A percentile compares a stretch with the other conserved stretches of the same genome.
Conservation (phyloP, 2,888 invertebrate species). For the Orgyia antiqua region DNA sequence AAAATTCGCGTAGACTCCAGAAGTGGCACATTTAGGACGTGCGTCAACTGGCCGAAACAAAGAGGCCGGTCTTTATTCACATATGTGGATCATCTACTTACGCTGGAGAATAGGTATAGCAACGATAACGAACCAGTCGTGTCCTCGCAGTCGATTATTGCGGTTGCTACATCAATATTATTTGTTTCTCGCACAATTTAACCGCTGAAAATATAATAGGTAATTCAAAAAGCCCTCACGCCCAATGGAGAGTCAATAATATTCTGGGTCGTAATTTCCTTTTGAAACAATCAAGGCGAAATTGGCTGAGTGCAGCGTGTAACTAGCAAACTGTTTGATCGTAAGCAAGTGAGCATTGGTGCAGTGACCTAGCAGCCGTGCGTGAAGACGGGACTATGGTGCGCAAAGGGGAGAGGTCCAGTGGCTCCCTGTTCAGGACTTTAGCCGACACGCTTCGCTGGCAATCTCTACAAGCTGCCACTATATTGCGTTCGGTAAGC, state of each 20-base stretch:
- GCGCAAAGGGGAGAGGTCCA: slow-evolving; percentile 66
- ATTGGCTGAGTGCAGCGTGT: slow-evolving; percentile 29
- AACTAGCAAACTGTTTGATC: slow-evolving; percentile 36
- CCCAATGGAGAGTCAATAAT: slow-evolving; percentile 22
- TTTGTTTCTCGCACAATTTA: slow-evolving; percentile 36
- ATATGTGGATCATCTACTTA: slow-evolving; percentile 53
- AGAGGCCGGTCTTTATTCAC: slow-evolving; percentile 58
- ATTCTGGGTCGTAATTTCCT: slow-evolving; percentile 31
- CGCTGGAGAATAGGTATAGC: slow-evolving; percentile 64
- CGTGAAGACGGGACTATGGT: slow-evolving; percentile 72
- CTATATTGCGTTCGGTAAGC: slow-evolving; percentile 55
- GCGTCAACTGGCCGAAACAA: slow-evolving; percentile 64
- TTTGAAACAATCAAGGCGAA: slow-evolving; percentile 48
- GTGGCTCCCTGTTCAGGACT: slow-evolving; percentile 63
- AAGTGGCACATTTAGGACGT: slow-evolving; percentile 51
- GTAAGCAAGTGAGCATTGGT: slow-evolving; percentile 44
- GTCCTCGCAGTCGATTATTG: slow-evolving; percentile 70
- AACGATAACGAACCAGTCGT: slow-evolving; percentile 71
- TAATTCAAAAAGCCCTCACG: slow-evolving; percentile 32
- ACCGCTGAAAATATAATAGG: slow-evolving; percentile 31
- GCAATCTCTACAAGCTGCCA: slow-evolving; percentile 56
- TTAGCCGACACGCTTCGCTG: slow-evolving; percentile 68
- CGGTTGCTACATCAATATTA: slow-evolving; percentile 59
- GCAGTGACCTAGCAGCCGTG: slow-evolving; percentile 70
- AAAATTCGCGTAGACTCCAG: slow-evolving; percentile 37